Conservation (phyloP, 2,113 vertebrate genomes). For the Eira barbara region DNA sequence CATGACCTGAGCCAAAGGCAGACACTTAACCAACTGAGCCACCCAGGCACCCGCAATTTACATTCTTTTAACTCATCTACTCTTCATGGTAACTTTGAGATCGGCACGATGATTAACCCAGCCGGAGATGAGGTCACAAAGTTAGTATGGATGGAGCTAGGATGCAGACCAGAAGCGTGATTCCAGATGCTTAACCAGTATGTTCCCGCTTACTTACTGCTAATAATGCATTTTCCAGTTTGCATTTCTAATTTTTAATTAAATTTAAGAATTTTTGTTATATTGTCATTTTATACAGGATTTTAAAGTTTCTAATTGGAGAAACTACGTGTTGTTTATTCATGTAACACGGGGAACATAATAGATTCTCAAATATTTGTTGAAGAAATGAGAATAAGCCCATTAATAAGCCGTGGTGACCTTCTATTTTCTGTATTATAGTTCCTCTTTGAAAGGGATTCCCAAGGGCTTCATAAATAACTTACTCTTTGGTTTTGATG, state of each 20-base stretch:
- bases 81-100: not conserved
- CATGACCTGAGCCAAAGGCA: not conserved
- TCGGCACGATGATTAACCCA: not conserved
- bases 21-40: not conserved
- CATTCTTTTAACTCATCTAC: not conserved
- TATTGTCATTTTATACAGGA: not conserved
- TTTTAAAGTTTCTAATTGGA: not conserved
- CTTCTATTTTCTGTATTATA: conserved; percentile 3
- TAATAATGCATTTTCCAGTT: not conserved
- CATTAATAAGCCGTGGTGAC: not conserved
- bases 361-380: not conserved
- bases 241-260: not conserved
- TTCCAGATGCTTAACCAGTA: too few relatives aligned
- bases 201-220: not conserved
- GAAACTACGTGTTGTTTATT: not conserved
- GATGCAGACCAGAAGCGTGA: too few relatives aligned
- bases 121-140: not conserved
- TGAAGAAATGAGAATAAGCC: conserved; percentile 22
- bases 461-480: conserved; percentile 9
- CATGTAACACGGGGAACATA: not conserved
- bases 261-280: not conserved
- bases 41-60: not conserved
- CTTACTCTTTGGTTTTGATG: conserved; percentile 1
- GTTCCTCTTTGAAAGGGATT: conserved; percentile 17
- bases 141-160: not conserved